Conservation (phyloP, 2,888 invertebrate species). For the Coleophora flavipennella region DNA sequence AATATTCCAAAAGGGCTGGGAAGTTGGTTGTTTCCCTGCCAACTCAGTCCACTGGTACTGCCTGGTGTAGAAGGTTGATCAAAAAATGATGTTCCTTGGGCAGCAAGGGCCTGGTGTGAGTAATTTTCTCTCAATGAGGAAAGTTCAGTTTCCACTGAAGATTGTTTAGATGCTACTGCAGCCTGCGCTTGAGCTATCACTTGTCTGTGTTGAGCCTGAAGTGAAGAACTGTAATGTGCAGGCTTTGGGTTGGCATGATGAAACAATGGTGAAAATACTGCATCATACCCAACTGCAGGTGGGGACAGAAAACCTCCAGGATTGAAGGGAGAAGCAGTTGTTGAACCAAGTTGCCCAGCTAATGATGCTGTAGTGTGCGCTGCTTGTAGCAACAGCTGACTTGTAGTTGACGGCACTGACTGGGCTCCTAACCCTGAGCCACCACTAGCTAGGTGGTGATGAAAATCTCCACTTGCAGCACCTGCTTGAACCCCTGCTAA, state of each 20-base stretch:
- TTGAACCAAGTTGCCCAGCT: slow-evolving; percentile 75
- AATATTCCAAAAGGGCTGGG: slow-evolving; percentile 84
- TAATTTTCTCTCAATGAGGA: slow-evolving; percentile 74
- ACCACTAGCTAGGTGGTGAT: slow-evolving; percentile 77
- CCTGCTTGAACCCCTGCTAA: slow-evolving; percentile 80
- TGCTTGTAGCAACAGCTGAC: slow-evolving; percentile 78
- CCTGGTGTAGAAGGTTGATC: slow-evolving; percentile 75
- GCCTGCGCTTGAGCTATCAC: slow-evolving; percentile 72
- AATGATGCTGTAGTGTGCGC: slow-evolving; percentile 74
- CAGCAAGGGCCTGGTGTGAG: slow-evolving; percentile 69
- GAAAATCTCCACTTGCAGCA: slow-evolving; percentile 77
- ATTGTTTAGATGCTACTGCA: slow-evolving; percentile 70
- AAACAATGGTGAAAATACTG: slow-evolving; percentile 86
- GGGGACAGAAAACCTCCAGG: slow-evolving; percentile 83
- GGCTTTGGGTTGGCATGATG: slow-evolving; percentile 84
- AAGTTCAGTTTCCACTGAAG: slow-evolving; percentile 71
- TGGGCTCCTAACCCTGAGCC: slow-evolving; percentile 67
- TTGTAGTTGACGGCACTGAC: slow-evolving; percentile 75
- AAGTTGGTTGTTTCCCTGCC: slow-evolving; percentile 81
- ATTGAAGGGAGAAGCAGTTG: slow-evolving; percentile 77
- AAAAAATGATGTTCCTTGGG: slow-evolving; percentile 77
- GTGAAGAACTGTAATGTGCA: slow-evolving; percentile 78
- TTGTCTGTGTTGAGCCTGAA: slow-evolving; percentile 79
- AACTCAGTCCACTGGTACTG: slow-evolving; percentile 70
- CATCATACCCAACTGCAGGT: slow-evolving; percentile 84